A percentile compares a stretch with the other conserved stretches of the same genome.
Evolutionary conservation across 2,797 vertebrate species (phyloP).

Genomic region (Tinamus major): DNA sequence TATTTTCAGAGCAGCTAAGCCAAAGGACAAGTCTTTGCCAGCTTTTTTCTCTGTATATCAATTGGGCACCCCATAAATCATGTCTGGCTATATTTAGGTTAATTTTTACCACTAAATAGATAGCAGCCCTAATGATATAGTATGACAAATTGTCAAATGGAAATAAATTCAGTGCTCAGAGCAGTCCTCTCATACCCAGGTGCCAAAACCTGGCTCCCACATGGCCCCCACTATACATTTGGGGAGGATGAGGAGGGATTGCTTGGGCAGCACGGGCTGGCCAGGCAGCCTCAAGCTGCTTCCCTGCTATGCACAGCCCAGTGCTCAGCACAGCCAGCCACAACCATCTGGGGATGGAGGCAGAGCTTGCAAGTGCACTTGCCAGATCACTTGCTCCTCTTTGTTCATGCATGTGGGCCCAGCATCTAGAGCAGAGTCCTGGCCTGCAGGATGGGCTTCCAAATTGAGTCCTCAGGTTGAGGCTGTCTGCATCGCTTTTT

Average conservation of each 20-base stretch:
- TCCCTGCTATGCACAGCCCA: slow-evolving; percentile 41
- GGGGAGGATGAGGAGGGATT: not conserved
- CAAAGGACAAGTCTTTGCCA: not conserved
- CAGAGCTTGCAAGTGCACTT: not conserved
- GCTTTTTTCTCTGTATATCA: not conserved
- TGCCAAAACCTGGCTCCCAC: not conserved
- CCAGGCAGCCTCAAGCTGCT: slow-evolving; percentile 38
- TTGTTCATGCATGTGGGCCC: not conserved
- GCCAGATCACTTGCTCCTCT: not conserved
- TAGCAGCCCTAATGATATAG: not conserved
- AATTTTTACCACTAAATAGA: slow-evolving; percentile 7
- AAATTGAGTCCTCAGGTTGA: not conserved
- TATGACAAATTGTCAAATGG: not conserved
- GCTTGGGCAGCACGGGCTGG: not conserved
- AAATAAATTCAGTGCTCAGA: not conserved
- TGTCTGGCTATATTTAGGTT: not conserved
- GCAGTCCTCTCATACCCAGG: not conserved
- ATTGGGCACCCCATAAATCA: not conserved
- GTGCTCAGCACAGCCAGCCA: not conserved
- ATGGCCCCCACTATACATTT: not conserved
- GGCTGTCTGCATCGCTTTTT: not conserved
- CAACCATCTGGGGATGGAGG: slow-evolving; percentile 48
- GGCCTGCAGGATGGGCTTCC: not conserved
- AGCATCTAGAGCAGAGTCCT: not conserved
- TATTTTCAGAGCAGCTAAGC: not conserved